Conservation (phyloP, 2,888 invertebrate species). For the Phania funesta region DNA sequence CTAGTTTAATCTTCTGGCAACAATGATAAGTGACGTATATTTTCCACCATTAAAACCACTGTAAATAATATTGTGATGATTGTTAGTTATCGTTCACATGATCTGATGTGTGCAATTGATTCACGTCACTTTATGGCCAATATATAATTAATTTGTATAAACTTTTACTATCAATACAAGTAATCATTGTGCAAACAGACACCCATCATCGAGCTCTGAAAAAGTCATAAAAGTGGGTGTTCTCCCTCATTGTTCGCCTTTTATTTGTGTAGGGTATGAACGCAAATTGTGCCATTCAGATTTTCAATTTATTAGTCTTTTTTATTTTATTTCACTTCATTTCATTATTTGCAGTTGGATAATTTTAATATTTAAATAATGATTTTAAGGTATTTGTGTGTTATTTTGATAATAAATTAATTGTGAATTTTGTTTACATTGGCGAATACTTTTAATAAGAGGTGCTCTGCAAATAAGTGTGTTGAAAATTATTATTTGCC, state of each 20-base stretch:
- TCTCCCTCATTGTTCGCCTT: no score
- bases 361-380: slow-evolving; percentile 16
- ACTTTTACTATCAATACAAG: slow-evolving; percentile 46
- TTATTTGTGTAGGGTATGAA: no score
- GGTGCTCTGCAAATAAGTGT: slow-evolving; percentile 1
- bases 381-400: slow-evolving; percentile 24
- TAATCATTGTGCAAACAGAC: slow-evolving; percentile 23
- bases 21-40: no score
- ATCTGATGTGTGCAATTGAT: slow-evolving; percentile 45
- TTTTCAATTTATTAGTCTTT: slow-evolving; percentile 8
- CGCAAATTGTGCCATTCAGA: no score
- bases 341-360: slow-evolving; percentile 16
- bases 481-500: background rate
- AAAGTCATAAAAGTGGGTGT: slow-evolving; percentile 50
- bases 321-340: background rate
- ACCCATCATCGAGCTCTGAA: slow-evolving; percentile 4
- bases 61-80: background rate
- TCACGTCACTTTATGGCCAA: slow-evolving; percentile 39
- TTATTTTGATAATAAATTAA: slow-evolving; percentile 38
- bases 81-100: slow-evolving; percentile 25
- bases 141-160: background rate
- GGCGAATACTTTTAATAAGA: background rate
- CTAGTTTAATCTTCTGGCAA: no score
- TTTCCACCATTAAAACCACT: no score
- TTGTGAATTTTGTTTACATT: slow-evolving; percentile 36